Percentiles rank a stretch among this genome's conserved stretches.
Conservation (phyloP, 1,140 invertebrate species). For the Lucilia sericata region DNA sequence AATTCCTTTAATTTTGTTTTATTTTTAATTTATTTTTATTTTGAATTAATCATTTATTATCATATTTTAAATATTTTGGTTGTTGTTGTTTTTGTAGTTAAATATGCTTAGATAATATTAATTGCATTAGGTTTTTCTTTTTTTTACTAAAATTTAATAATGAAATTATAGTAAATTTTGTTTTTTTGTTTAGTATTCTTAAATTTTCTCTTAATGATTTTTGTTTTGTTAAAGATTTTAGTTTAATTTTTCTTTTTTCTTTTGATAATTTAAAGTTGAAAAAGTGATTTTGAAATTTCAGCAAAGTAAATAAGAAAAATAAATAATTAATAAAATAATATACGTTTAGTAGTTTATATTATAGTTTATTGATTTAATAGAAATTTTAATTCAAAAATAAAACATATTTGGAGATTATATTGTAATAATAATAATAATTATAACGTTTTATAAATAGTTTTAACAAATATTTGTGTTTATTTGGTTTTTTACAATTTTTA, state of each 20-base stretch:
- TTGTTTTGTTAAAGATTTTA: background rate
- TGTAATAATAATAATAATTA: slow-evolving; percentile 1
- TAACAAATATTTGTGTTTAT: slow-evolving; percentile 18
- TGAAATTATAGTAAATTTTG: slow-evolving; percentile 5
- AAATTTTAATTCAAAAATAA: background rate
- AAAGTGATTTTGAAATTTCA: background rate
- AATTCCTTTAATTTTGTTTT: too few species aligned
- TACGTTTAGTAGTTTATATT: background rate
- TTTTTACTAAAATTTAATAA: slow-evolving; percentile 18
- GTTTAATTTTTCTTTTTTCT: background rate
- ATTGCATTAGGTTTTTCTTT: slow-evolving; percentile 36
- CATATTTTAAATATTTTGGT: slow-evolving; percentile 39
- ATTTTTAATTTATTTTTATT: slow-evolving; percentile 13
- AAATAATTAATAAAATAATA: background rate
- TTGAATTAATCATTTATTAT: slow-evolving; percentile 41
- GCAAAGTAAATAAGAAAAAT: background rate
- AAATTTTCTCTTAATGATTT: background rate
- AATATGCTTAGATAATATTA: slow-evolving; percentile 44
- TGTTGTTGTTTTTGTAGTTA: slow-evolving; percentile 29
- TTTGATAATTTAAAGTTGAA: background rate
- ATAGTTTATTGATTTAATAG: background rate
- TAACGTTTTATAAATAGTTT: background rate
- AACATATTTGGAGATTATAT: background rate
- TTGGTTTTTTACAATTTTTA: background rate
- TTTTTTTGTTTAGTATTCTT: slow-evolving; percentile 12